Percentiles rank a stretch among this genome's conserved stretches.
Evolutionary conservation across 1,140 invertebrate genomes (phyloP).

Genomic region (Diorhabda sublineata): DNA sequence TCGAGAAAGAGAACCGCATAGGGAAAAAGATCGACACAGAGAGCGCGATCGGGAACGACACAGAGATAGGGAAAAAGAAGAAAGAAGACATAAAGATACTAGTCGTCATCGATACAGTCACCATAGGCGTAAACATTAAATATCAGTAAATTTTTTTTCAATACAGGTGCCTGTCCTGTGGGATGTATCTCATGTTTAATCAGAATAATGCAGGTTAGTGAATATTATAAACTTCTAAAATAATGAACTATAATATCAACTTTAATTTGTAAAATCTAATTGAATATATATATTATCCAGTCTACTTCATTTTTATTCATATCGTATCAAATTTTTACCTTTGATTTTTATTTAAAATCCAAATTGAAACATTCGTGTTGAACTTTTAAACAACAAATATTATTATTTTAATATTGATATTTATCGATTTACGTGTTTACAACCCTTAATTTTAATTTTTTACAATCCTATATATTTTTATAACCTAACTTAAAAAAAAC

Average conservation of each 20-base stretch:
- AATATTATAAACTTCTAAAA: not conserved
- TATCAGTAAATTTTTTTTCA: conserved; percentile 37
- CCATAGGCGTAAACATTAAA: conserved; percentile 26
- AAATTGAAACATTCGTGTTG: no score
- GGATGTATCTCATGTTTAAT: not conserved
- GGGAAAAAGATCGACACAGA: not conserved
- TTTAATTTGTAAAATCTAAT: not conserved
- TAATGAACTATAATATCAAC: not conserved
- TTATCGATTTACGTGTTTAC: no score
- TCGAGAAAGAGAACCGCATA: conserved; percentile 27
- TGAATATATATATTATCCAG: not conserved
- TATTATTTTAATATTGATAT: no score
- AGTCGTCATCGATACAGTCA: conserved; percentile 33
- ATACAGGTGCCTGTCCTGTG: conserved; percentile 40
- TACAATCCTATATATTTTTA: no score
- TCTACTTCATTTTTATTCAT: not conserved
- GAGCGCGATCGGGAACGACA: conserved; percentile 36
- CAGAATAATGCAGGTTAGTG: not conserved
- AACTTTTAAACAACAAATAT: no score
- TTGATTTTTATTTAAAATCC: no score
- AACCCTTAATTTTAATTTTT: no score
- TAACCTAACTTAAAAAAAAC: no score
- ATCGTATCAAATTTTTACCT: no score
- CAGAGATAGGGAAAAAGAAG: conserved; percentile 33
- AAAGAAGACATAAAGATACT: conserved; percentile 17